Conservation (phyloP, 2,113 vertebrate genomes). For the Cyanoramphus novaezelandiae region DNA sequence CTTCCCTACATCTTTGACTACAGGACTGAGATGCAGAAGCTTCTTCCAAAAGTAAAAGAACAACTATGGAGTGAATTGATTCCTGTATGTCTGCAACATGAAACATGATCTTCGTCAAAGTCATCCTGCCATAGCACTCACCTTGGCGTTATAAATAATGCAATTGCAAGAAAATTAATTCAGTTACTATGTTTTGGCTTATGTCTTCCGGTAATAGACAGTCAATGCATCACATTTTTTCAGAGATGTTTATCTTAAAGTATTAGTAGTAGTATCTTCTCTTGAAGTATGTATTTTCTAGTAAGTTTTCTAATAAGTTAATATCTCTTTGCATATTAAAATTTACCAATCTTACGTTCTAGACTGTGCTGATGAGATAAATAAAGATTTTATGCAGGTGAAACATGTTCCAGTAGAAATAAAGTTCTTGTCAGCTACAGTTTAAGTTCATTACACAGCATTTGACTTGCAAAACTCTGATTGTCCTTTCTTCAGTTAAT, state of each 20-base stretch:
- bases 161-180: background rate
- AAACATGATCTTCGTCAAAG: background rate
- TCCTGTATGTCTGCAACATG: rapidly evolving
- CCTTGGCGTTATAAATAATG: rapidly evolving
- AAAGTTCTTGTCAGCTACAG: background rate
- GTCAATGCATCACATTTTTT: background rate
- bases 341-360: background rate
- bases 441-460: background rate
- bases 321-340: background rate
- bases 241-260: background rate
- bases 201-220: background rate
- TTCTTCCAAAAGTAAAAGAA: background rate
- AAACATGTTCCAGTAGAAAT: background rate
- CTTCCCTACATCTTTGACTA: background rate
- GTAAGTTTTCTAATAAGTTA: background rate
- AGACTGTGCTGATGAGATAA: background rate
- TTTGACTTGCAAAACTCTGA: background rate
- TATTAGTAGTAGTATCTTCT: background rate
- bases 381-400: background rate
- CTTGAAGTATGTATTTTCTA: background rate
- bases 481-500: background rate
- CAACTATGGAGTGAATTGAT: background rate
- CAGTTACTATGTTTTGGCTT: background rate
- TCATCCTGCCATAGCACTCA: background rate
- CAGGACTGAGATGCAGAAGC: background rate